Evolutionary conservation across 2,797 vertebrate genomes (phyloP).

Genomic region (Mallotus villosus): DNA sequence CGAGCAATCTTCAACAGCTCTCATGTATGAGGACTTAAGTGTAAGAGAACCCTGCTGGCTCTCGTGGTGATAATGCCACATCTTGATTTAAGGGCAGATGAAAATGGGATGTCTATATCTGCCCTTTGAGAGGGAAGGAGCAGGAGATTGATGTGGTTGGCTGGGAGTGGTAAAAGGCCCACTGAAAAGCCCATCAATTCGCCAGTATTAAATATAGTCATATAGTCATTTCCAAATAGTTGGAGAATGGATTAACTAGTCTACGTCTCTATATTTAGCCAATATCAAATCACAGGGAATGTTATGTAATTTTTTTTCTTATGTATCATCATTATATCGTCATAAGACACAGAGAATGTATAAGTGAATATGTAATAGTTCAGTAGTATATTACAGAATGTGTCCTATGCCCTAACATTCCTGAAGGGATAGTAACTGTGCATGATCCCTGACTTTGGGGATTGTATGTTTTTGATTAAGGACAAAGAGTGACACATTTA

Average conservation of each 20-base stretch:
- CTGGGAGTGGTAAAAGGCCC: neutral
- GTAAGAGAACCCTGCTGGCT: conserved; percentile 15
- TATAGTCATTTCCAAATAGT: neutral
- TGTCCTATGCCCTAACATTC: too few relatives aligned
- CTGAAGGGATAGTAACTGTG: too few relatives aligned
- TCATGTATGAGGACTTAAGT: neutral
- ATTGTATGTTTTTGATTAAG: too few relatives aligned
- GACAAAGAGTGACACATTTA: conserved; percentile 1
- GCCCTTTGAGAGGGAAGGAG: neutral
- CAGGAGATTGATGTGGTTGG: conserved; percentile 8
- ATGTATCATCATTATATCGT: neutral
- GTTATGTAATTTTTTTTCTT: neutral
- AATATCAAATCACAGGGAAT: neutral
- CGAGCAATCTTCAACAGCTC: conserved; percentile 1
- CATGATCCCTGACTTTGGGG: too few relatives aligned
- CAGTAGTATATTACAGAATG: too few relatives aligned
- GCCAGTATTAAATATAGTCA: conserved; percentile 4
- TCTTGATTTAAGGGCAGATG: conserved; percentile 38
- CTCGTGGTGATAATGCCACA: conserved; percentile 28
- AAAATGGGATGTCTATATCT: neutral
- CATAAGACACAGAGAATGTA: neutral
- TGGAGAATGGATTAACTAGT: neutral
- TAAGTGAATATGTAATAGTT: too few relatives aligned
- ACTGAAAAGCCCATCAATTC: neutral
- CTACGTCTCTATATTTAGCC: neutral